These are phyloP conservation scores for Ptychadena robeensis DNA, from an alignment of 2,797 vertebrate species.

Conservation along the genomic window DNA sequence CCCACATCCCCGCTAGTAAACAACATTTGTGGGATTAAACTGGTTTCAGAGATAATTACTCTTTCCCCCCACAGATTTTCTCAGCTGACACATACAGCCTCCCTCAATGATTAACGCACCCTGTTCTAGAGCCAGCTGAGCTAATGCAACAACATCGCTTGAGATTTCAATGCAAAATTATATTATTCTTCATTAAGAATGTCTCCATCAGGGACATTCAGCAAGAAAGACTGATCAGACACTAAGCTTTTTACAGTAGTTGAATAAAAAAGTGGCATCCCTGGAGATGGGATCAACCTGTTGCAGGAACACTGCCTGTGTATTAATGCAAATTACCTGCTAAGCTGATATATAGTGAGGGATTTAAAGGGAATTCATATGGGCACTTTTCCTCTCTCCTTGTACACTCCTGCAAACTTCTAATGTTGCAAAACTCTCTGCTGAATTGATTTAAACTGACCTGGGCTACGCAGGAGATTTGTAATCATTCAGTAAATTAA, in stretches of 20 bases:
- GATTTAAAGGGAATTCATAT: background rate
- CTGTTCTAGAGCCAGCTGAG: conserved; percentile 33
- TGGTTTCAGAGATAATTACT: conserved; percentile 49
- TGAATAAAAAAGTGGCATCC: conserved; percentile 6
- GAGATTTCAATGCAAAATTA: conserved; percentile 40
- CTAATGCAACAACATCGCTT: conserved; percentile 39
- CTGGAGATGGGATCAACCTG: conserved; percentile 21
- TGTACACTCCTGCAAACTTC: background rate
- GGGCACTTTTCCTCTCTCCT: background rate
- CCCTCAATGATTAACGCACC: conserved; percentile 47
- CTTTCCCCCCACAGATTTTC: conserved; percentile 39
- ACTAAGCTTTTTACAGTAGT: conserved; percentile 9
- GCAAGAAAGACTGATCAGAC: conserved; percentile 4
- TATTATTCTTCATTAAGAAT: conserved; percentile 53
- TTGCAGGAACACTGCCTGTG: background rate
- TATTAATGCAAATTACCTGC: conserved; percentile 22
- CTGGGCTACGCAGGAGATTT: background rate
- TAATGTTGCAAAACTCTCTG: background rate
- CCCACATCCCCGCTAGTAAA: conserved; percentile 31
- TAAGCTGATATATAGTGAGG: conserved; percentile 13
- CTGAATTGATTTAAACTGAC: background rate
- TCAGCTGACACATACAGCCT: conserved; percentile 40
- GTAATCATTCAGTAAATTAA: background rate
- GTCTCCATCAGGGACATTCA: conserved; percentile 25
- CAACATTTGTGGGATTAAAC: conserved; percentile 50